Conservation (phyloP, 2,797 vertebrate species). For the Naso thynnoides region DNA sequence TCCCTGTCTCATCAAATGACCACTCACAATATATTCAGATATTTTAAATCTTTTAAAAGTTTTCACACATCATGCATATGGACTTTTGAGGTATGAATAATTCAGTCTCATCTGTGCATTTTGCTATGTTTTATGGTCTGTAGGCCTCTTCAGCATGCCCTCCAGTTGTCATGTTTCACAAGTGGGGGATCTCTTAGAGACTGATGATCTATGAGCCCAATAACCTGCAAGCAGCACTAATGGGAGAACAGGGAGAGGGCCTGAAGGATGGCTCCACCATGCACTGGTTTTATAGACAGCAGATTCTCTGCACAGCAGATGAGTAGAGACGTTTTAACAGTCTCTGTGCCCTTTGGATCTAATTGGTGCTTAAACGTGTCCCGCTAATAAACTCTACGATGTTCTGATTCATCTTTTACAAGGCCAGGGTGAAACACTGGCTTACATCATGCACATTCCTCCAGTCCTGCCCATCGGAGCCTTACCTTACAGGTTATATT, state of each 20-base stretch:
- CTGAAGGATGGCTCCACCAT: slow-evolving; percentile 45
- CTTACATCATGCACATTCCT: slow-evolving; percentile 52
- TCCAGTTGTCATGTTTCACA: too few relatives aligned
- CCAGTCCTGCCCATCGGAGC: slow-evolving; percentile 44
- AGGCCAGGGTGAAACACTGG: slow-evolving; percentile 48
- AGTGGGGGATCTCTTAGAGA: not conserved
- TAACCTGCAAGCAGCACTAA: slow-evolving; percentile 43
- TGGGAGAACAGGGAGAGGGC: slow-evolving; percentile 30
- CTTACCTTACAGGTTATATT: slow-evolving; percentile 43
- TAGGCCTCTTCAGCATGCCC: too few relatives aligned
- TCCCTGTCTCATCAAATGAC: slow-evolving; percentile 47
- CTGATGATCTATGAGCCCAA: slow-evolving; percentile 57
- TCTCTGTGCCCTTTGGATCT: slow-evolving; percentile 69
- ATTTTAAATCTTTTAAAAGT: slow-evolving; percentile 21
- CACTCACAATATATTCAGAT: slow-evolving; percentile 30
- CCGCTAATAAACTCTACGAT: slow-evolving; percentile 65
- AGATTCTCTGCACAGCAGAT: slow-evolving; percentile 52
- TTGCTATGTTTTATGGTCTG: slow-evolving; percentile 35
- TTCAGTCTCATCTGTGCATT: slow-evolving; percentile 14
- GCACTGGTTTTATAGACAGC: slow-evolving; percentile 57
- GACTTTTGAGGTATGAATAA: slow-evolving; percentile 34
- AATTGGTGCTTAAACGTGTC: slow-evolving; percentile 68
- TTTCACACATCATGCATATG: slow-evolving; percentile 4
- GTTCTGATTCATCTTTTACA: slow-evolving; percentile 74
- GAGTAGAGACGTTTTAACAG: slow-evolving; percentile 66